Evolutionary conservation across 2,113 vertebrate genomes (phyloP), one percentile per base, ranked within the genome.

Genomic region (Gnathonemus echidnorhynchus): DNA sequence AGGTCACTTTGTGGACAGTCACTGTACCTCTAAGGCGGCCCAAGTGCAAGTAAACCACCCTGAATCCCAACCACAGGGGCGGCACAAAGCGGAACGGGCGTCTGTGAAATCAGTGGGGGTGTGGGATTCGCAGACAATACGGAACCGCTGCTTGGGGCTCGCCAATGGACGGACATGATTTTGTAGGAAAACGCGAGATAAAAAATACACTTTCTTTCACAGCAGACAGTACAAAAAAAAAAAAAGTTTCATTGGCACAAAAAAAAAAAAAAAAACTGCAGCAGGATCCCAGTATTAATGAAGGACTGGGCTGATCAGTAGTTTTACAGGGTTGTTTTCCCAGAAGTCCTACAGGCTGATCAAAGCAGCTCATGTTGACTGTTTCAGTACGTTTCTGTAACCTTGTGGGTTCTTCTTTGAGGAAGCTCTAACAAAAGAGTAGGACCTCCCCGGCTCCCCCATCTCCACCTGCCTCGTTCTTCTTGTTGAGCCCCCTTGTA

Each of bases 121-220:
- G 56, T 50, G 74, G 62, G 56, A 90, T 80, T 83, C 70, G 42
- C 88, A 90, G 84, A 91, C 90, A 17, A 35, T 31, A 15, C 10
- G 66, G 31, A 91, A 89, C 84, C 87, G 2, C 86, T 50, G 19
- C 86, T 52, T 19, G 74, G 31, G 87, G 70, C 35, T 52, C 86
- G 84, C 89, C 80, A 86, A 39, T 89, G 56, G 56, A 42, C 88
- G 62, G 66, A 42, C 89, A 84, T 90, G 88, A 52, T 58, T 50
- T 83, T 31, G 90, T 91, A 91, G 70, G 93, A 94, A 93, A 90
- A 89, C 88, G 91, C 77, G 91, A 90, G 91, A 91, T 92, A 95
- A 95, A 88, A 94, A 96, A 96, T 94, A 94, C 93, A 92, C 88
- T 92, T 93, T 91, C 27, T 91, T 90, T 93, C 92, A 92, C 93